Percentiles rank a stretch among this genome's conserved stretches.
These are phyloP conservation scores for Mantis religiosa DNA, from an alignment of 2,888 invertebrate genomes.

Conservation along the genomic window DNA sequence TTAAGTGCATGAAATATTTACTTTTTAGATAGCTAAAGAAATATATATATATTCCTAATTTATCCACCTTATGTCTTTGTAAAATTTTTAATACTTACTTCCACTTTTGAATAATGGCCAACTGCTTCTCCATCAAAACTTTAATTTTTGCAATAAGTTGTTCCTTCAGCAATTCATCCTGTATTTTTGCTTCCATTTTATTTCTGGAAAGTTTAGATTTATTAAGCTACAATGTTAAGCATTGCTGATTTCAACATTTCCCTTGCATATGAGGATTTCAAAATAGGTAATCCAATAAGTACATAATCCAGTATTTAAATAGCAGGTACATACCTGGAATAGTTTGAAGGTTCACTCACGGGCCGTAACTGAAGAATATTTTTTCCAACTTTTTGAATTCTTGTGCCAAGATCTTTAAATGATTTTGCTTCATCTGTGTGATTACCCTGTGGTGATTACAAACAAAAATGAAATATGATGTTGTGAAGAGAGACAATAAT, in stretches of 20 bases:
- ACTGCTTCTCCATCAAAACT: slow-evolving; percentile 51
- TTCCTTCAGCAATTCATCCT: slow-evolving; percentile 14
- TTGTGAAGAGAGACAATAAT: no score
- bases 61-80: no score
- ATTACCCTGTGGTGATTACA: not conserved
- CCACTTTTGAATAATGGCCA: slow-evolving; percentile 56
- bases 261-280: no score
- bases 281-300: no score
- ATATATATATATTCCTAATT: no score
- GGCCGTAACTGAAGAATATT: not conserved
- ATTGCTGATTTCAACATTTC: no score
- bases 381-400: not conserved
- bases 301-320: no score
- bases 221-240: no score
- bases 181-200: slow-evolving; percentile 20
- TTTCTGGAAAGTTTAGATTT: not conserved
- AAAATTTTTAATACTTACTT: slow-evolving; percentile 48
- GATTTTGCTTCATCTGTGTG: not conserved
- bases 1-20: not conserved
- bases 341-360: not conserved
- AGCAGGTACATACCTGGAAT: not conserved
- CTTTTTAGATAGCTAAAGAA: not conserved
- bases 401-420: not conserved
- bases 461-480: no score
- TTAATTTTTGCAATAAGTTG: slow-evolving; percentile 54